phyloP scores from a whole-genome alignment of 2,113 vertebrate species.

The mouse (Mus musculus) region GRCm39 chr5:139112001-139112500 shows the following conservation, averaged over 20 bases:
- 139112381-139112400: background rate
- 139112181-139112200: background rate
- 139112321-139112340: background rate
- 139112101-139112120: accelerated
- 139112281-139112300: background rate
- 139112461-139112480: background rate
- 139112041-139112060: too few relatives aligned
- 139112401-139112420: background rate
- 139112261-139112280: background rate
- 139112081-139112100: accelerated
- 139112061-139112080: background rate
- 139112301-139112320: background rate
- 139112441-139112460: background rate
- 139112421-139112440: background rate
- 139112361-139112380: background rate
- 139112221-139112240: background rate
- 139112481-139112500: background rate
- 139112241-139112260: background rate
- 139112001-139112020: background rate
- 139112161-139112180: background rate
- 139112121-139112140: accelerated
- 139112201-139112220: background rate
- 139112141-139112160: too few relatives aligned
- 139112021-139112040: too few relatives aligned
- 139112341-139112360: background rate